Percentiles rank a stretch among this genome's conserved stretches.
Evolutionary conservation across 2,797 vertebrate species (phyloP).

Genomic region (Pygocentrus nattereri): DNA sequence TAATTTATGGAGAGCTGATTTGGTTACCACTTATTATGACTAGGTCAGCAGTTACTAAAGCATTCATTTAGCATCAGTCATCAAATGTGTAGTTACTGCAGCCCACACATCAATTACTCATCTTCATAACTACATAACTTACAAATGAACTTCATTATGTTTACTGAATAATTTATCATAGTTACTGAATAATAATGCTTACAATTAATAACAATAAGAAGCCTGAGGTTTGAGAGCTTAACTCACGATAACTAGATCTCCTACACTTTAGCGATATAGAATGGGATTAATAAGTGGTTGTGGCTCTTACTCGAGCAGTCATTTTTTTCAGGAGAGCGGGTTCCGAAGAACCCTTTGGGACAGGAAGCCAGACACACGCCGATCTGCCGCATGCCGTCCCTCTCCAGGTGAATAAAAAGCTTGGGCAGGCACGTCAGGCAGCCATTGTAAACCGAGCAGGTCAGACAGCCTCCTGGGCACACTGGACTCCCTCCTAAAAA

Average conservation of each 20-base stretch:
- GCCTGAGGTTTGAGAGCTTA: too few relatives aligned
- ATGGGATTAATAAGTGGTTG: constrained; percentile 1
- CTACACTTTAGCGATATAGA: not conserved
- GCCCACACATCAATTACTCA: too few relatives aligned
- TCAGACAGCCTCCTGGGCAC: constrained; percentile 96
- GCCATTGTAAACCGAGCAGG: constrained; percentile 98
- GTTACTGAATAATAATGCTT: not conserved
- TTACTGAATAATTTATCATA: too few relatives aligned
- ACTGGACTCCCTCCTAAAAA: constrained; percentile 90
- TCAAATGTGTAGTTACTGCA: too few relatives aligned
- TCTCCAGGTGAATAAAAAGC: constrained; percentile 98
- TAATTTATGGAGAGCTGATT: too few relatives aligned
- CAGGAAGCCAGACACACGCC: constrained; percentile 97
- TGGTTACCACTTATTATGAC: too few relatives aligned
- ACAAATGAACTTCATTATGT: too few relatives aligned
- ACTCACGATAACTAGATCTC: not conserved
- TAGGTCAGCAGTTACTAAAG: too few relatives aligned
- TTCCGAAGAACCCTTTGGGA: constrained; percentile 95
- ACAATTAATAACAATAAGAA: not conserved
- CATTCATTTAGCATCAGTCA: too few relatives aligned
- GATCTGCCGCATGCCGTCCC: constrained; percentile 97
- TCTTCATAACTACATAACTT: too few relatives aligned
- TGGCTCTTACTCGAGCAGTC: constrained; percentile 93
- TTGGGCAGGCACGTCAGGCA: constrained; percentile 97
- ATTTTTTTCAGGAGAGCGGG: constrained; percentile 94